Evolutionary conservation across 2,888 invertebrate genomes (phyloP), one percentile per base, ranked within the genome.

Genomic region (Caenorhabditis auriculariae): DNA sequence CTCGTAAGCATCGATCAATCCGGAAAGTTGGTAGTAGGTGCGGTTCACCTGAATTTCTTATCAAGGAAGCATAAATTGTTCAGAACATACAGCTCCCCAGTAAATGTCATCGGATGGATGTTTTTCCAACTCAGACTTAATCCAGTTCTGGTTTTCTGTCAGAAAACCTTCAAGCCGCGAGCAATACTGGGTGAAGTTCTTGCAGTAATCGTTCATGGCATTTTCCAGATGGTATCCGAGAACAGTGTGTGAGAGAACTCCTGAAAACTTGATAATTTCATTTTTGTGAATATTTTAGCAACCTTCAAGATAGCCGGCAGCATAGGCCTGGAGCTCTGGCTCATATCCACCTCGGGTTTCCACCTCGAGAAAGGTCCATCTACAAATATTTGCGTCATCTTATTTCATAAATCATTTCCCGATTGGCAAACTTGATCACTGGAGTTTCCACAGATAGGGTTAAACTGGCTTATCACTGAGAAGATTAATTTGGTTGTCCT

Each of bases 291-390:
- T 17, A 9, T 12, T 17, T 15, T 29, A 48, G 46, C 12, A 17
- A 49, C 78, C 79, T 49, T 79, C 79, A 2, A 79, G 59, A 38
- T 74, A 66, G 29, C 79, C 79, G n/a, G 79, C 79, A 4, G 79
- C 66, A 46, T 79, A 79, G 2, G 79, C 79, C 50, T 78, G 78
- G 12, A 74, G 51, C 37, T 69, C 72, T 9, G 69, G 61, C 17
- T 72, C 72, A 44, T 57, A 63, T 12, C 58, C 56, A 26, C 58
- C 50, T 37, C 63, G 66, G 27, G 79, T 79, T 45, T 79, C 79
- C 1, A 73, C 66, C 62, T 73, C 73, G 27, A 73, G 39, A 46
- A 73, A 69, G 4, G 69, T 73, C 73, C 73, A 73, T 57, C 69
- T 66, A 41, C 19, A 66, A 54, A 17, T 4, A n/a, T 12, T 19